Conservation (phyloP, 2,113 vertebrate genomes). For the Indri indri region DNA sequence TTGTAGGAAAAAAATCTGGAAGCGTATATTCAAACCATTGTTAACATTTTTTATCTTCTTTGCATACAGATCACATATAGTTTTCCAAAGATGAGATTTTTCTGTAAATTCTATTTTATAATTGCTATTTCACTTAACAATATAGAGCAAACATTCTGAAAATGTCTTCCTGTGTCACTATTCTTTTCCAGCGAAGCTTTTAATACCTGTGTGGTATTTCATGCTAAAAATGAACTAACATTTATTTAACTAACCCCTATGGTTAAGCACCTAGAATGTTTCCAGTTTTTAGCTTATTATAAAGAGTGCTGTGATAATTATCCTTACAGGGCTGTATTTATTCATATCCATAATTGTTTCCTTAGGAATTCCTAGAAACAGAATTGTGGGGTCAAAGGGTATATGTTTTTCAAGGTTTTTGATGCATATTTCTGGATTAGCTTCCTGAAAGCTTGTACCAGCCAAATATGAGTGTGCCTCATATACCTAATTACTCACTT, state of each 20-base stretch:
- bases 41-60: conserved; percentile 10
- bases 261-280: neutral
- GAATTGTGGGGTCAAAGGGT: neutral
- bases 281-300: neutral
- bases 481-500: neutral
- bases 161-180: neutral
- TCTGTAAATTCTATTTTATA: neutral
- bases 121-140: neutral
- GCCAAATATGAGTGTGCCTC: neutral
- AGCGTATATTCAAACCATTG: neutral
- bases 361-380: neutral
- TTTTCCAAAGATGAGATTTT: conserved; percentile 18
- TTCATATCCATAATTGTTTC: neutral
- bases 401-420: neutral
- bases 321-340: neutral
- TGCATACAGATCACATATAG: neutral
- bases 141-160: neutral
- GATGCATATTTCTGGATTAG: neutral
- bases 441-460: neutral
- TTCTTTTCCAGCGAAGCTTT: neutral
- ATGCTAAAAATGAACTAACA: neutral
- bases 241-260: neutral
- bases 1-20: neutral
- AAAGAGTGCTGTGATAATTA: neutral
- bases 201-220: neutral